A percentile compares a stretch with the other conserved stretches of the same genome.
These are phyloP conservation scores for Panopea generosa DNA, from an alignment of 2,888 invertebrate species.

Conservation along the genomic window DNA sequence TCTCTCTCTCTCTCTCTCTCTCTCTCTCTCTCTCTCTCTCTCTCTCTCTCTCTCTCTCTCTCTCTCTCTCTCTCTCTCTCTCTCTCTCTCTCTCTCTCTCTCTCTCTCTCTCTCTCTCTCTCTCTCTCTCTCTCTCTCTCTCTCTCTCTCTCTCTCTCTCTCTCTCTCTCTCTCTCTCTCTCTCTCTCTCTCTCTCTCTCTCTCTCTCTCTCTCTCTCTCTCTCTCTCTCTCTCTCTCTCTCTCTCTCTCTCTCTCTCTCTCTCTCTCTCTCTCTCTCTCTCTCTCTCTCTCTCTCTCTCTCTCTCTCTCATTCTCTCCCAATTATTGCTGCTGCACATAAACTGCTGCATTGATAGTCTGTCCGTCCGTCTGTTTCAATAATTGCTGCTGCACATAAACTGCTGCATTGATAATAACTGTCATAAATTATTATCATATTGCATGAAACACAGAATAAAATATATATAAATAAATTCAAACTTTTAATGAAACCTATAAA, in stretches of 20 bases:
- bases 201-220: constrained; percentile 3
- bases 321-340: too few relatives aligned
- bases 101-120: constrained; percentile 2
- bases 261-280: constrained; percentile 3
- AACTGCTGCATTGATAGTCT: too few relatives aligned
- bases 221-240: constrained; percentile 3
- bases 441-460: too few relatives aligned
- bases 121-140: constrained; percentile 3
- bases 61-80: constrained; percentile 3
- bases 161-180: constrained; percentile 3
- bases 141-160: constrained; percentile 3
- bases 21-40: constrained; percentile 3
- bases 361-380: neutral
- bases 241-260: constrained; percentile 3
- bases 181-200: constrained; percentile 3
- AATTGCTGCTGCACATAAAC: too few relatives aligned
- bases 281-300: constrained; percentile 3
- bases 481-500: too few relatives aligned
- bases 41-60: constrained; percentile 3
- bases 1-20: too few relatives aligned
- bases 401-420: too few relatives aligned
- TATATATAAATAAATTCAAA: too few relatives aligned
- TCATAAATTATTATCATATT: too few relatives aligned
- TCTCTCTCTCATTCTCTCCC: neutral
- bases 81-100: constrained; percentile 3